phyloP scores from a whole-genome alignment of 2,797 vertebrate species.

The Poeciliopsis infans region DNA sequence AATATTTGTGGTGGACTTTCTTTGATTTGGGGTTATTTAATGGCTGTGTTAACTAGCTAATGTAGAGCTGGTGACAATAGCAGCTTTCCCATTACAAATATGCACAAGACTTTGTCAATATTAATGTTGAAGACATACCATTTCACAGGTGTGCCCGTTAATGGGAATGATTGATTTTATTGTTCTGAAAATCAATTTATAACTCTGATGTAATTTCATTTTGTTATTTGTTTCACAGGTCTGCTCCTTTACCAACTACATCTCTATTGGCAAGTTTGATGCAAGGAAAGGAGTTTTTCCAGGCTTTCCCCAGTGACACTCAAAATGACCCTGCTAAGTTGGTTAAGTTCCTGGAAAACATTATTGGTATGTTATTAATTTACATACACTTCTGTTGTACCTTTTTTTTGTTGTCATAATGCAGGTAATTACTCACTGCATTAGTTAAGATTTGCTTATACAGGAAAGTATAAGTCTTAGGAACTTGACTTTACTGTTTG shows the following conservation, averaged over 20 bases:
- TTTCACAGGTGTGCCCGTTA: too few relatives aligned
- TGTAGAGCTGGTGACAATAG: not conserved
- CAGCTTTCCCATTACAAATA: not conserved
- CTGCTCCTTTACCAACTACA: not conserved
- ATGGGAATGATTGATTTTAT: too few relatives aligned
- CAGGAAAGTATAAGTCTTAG: not conserved
- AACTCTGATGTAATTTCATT: not conserved
- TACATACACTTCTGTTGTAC: not conserved
- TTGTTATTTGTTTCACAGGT: conserved; percentile 50
- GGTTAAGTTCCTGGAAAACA: conserved; percentile 43
- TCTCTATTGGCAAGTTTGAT: conserved; percentile 37
- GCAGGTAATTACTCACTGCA: not conserved
- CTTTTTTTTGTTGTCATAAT: not conserved
- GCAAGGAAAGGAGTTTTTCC: conserved; percentile 27
- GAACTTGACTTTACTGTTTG: not conserved
- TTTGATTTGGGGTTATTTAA: not conserved
- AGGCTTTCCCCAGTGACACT: conserved; percentile 25
- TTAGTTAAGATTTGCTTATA: too few relatives aligned
- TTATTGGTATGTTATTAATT: conserved; percentile 67
- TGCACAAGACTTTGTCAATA: too few relatives aligned
- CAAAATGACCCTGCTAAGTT: conserved; percentile 33
- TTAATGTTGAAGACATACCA: too few relatives aligned
- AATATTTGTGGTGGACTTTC: not conserved
- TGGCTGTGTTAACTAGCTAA: not conserved
- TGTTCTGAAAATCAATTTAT: too few relatives aligned